Evolutionary conservation across 2,888 invertebrate genomes (phyloP), one percentile per base, ranked within the genome.

Genomic region (Ectemnius continuus): DNA sequence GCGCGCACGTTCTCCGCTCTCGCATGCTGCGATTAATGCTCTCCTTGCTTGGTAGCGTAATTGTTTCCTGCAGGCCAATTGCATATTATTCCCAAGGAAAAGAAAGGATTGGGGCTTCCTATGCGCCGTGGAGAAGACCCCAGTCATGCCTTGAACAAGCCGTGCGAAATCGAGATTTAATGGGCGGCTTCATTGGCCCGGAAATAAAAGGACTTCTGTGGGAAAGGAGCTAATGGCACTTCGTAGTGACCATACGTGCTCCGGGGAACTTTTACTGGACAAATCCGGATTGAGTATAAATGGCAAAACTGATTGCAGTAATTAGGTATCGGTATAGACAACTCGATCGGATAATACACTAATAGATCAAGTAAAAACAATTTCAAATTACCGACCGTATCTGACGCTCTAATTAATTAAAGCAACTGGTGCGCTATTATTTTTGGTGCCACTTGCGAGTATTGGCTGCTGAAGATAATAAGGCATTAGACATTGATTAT

Each of bases 11-110:
- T 61, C 67, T 70, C 58, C 70, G 36, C 70, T 48, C 68, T 66
- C 66, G 13, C 13, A 66, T 75, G 75, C 70, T 76, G 76, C 75
- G 67, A 76, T 63, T 20, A 75, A 70, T 61, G 70, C 67, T 76
- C 66, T 14, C 52, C 52, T 16, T 16, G 52, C 16, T 64, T 75
- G 63, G 63, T 56, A 69, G 69, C 62, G 67, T 76, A 74, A 75
- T 76, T 66, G 59, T 65, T 76, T 76, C 76, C 76, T 76, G 61
- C 58, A 67, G 70, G 20, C 75, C 64, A 58, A 70, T 76, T 75
- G 13, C 70, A 60, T 64, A 61, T 70, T 70, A 61, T 48, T 3
- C 26, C 68, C 74, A 61, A 36, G 76, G 36, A 36, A 73, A 76
- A 70, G 76, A 70, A 18, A 23, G 23, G 2, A 45, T 52, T 52